Evolutionary conservation across 2,888 invertebrate species (phyloP), one percentile per base, ranked within the genome.

Genomic region (Steinernema carpocapsae): DNA sequence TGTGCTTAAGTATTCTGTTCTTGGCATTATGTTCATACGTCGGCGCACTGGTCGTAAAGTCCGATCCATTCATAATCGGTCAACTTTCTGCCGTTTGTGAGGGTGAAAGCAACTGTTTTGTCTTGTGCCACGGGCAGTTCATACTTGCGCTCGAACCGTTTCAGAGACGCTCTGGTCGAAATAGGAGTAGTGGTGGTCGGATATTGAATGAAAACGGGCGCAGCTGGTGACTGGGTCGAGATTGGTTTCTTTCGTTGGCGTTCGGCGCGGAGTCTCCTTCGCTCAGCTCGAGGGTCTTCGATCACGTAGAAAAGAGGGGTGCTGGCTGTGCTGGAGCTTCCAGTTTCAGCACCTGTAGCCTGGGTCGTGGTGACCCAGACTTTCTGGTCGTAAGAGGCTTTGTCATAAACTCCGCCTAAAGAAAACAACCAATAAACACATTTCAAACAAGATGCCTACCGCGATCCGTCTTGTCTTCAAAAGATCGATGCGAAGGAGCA

Each of bases 11-110:
- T 10, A 72, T n/a, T 19, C 19, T 71, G 10, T 1, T 71, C 2
- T 71, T 0, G 19, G 4, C 3, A 2, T n/a, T n/a, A 7, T 71
- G 10, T 45, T 10, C 71, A 72, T 52, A 80, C 83, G 56, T 75
- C 72, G 22, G 70, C 71, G 72, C 83, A 83, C 37, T 84, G 83
- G 59, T 83, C 77, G 71, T 84, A 83, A 14, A 83, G 59, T 37
- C 84, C 83, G 71, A 83, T 77, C 83, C 83, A 83, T 14, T 80
- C 70, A 71, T 84, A 83, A n/a, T 83, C 80, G 46, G 74, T 84
- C 46, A 83, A 37, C 32, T 76, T 76, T 48, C 78, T 83, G 1
- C 78, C 77, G 26, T 79, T 78, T 26, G 76, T 72, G 19, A 84
- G 72, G 7, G 74, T 48, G 45, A 84, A 83, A 0, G 75, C 75